Evolutionary conservation across 2,113 vertebrate genomes (phyloP), one percentile per base, ranked within the genome.

Genomic region (Oncorhynchus keta): DNA sequence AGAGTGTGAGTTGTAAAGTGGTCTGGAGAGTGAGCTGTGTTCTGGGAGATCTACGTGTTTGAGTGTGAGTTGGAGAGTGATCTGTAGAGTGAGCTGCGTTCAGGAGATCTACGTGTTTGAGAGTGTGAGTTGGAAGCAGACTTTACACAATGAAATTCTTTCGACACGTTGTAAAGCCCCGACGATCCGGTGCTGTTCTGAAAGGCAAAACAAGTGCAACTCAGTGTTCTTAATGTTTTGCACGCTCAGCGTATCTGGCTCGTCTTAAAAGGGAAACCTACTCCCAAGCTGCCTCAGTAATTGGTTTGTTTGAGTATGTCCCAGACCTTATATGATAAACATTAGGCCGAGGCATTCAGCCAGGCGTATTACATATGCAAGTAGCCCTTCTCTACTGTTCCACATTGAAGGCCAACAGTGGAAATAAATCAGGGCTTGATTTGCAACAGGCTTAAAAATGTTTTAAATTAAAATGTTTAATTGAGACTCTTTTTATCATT

Each of bases 351-450:
- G 26, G 75, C 32, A 68, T 22, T 14, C 3, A 28, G 68, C 69
- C 72, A 76, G 69, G 6, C 61, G 5, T 32, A 75, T 70, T 30
- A 71, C 64, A 57, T 26, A 61, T 74, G 24, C 65, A 32, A 51
- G 9, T 30, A 26, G 49, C 76, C 35, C 1, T 61, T 24, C 70
- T 11, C 49, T 51, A 11, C 12, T 14, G 14, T 16, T 51, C 13
- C n/a, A 76, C 77, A 77, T 14, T 3, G 11, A 51, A 51, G 12
- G 72, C 39, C 78, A 66, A 70, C 73, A 64, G 49, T 72, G n/a
- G 14, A 77, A 81, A 80, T 72, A 88, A 88, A 84, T 74, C 73
- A 80, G 76, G 77, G 73, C 70, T 76, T 76, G 83, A 81, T 83
- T 86, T 74, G 79, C 59, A 78, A 79, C 22, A 64, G 67, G 80